Evolutionary conservation across 2,888 invertebrate genomes (phyloP).

Genomic region (Ellobium chinense): DNA sequence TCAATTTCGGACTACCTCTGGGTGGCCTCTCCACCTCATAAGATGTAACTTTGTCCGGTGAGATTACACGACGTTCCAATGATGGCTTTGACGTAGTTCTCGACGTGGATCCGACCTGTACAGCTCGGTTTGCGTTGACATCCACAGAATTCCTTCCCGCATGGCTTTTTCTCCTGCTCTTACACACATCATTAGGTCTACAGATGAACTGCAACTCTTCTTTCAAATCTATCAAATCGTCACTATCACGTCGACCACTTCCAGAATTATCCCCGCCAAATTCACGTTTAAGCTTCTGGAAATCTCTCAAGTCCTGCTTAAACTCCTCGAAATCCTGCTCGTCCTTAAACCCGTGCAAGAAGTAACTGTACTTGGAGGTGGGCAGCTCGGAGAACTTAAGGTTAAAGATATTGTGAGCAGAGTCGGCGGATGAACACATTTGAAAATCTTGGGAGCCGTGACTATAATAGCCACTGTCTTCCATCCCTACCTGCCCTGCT

Average conservation of each 20-base stretch:
- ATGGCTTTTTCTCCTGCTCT: constrained; percentile 8
- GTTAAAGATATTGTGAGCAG: constrained; percentile 25
- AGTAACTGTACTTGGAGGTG: constrained; percentile 21
- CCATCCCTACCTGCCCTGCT: constrained; percentile 24
- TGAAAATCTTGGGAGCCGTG: neutral
- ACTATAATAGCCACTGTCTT: constrained; percentile 27
- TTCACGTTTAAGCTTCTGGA: constrained; percentile 51
- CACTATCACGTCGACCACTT: neutral
- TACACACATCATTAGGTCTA: constrained; percentile 31
- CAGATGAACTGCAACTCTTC: constrained; percentile 34
- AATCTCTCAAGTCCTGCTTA: constrained; percentile 67
- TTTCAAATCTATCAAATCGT: constrained; percentile 9
- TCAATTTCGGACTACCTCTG: neutral
- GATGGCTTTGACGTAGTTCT: neutral
- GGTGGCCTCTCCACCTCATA: neutral
- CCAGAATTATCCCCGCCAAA: constrained; percentile 18
- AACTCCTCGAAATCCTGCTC: constrained; percentile 74
- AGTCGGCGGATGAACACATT: neutral
- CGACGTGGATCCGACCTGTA: neutral
- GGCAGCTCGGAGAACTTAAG: constrained; percentile 38
- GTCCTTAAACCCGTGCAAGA: constrained; percentile 49
- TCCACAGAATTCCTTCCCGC: neutral
- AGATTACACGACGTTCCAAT: neutral
- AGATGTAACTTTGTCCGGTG: neutral
- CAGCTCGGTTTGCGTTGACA: neutral